A percentile compares a stretch with the other conserved stretches of the same genome.
phyloP scores from a whole-genome alignment of 2,888 invertebrate species.

The Aelia acuminata region DNA sequence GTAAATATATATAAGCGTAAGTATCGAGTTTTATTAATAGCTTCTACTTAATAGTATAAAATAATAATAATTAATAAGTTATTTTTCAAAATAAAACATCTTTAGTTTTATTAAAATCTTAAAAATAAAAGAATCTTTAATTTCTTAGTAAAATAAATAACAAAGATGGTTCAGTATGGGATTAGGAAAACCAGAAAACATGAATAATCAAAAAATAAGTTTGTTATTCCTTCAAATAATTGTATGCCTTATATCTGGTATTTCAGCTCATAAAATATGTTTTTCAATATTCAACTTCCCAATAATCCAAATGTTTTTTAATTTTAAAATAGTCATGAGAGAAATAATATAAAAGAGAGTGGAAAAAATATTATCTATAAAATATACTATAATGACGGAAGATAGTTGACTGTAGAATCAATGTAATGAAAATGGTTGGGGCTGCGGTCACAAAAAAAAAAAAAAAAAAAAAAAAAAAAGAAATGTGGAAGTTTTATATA shows the following conservation, averaged over 20 bases:
- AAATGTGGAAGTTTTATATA: too few relatives aligned
- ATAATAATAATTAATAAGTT: background rate
- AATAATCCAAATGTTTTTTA: background rate
- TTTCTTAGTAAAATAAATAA: background rate
- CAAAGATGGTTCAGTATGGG: background rate
- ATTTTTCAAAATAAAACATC: background rate
- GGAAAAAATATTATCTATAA: too few relatives aligned
- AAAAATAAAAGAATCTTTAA: too few relatives aligned
- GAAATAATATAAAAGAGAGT: background rate
- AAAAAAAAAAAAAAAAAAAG: too few relatives aligned
- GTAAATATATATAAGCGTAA: conserved; percentile 81
- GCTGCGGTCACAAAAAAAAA: too few relatives aligned
- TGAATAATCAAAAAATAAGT: too few relatives aligned
- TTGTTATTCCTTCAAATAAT: background rate
- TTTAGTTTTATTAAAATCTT: background rate
- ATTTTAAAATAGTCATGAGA: too few relatives aligned
- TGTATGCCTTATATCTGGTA: background rate
- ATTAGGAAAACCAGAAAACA: background rate
- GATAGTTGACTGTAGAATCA: too few relatives aligned
- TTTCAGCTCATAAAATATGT: background rate
- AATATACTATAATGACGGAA: too few relatives aligned
- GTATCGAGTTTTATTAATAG: conserved; percentile 68
- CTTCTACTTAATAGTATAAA: background rate
- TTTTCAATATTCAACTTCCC: background rate
- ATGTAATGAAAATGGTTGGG: too few relatives aligned